Evolutionary conservation across 2,113 vertebrate genomes (phyloP), one percentile per base, ranked within the genome.

Genomic region (Mixornis gularis): DNA sequence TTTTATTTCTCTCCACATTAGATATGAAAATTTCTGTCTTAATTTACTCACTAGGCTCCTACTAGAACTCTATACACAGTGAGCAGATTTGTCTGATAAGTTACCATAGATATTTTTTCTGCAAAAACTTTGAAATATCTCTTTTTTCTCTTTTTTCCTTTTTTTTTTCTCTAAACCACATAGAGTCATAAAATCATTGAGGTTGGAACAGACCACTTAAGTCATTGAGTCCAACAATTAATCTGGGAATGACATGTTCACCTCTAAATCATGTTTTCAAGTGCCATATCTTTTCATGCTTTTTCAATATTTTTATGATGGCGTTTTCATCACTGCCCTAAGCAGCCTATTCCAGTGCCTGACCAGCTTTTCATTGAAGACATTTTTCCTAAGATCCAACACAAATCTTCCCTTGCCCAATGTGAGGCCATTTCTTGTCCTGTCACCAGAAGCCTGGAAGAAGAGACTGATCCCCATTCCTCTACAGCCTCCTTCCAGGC

Each of bases 391-490:
- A 22, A 62, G 20, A 74, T 41, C 20, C 20, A 32, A 5, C 2
- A 9, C 22, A 41, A 41, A 48, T 34, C 7, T 60, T 17, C 10
- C 32, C 11, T 68, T 40, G 30, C 13, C 41, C 34, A 48, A 2
- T 2, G 4, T 46, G 46, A 68, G 17, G 46, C 10, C 6, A 18
- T 60, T 52, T 19, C 53, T 34, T 40, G 19, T 66, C 38, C 24
- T 66, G 38, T 46, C 53, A 60, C 7, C 26, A 25, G 29, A 9
- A 40, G 20, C 46, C 13, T 40, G 7, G 20, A 40, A 68, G 69
- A 25, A 59, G 60, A 34, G 24, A 6, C 13, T 0, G 0, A 10
- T 2, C 9, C 29, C 6, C n/a, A 30, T 46, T 29, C 30, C 46
- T 20, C 19, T 13, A 6, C 26, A 41, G 1, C 12, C 10, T 66